Evolutionary conservation across 2,797 vertebrate genomes (phyloP), one percentile per base, ranked within the genome.

Genomic region (Takifugu rubripes): DNA sequence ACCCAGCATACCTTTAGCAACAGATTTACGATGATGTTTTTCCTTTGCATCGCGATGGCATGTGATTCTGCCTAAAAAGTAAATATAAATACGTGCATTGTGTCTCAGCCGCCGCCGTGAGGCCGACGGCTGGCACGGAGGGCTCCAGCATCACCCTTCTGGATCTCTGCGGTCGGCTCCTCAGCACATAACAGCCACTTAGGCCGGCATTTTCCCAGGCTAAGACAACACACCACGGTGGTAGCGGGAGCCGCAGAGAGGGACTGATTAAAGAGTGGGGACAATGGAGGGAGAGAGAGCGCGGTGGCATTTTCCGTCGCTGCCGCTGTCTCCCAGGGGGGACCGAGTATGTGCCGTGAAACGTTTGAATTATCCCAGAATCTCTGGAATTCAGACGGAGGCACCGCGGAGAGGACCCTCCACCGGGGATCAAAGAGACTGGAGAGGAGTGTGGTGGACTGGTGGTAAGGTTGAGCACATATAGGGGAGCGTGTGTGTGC

Each of bases 321-420:
- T 59, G 74, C 82, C 77, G 63, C 82, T 78, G 85, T 88, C 88
- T 88, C 85, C 84, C 82, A 86, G 79, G 82, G 46, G 72, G 78
- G 81, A 85, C 73, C 76, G 84, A 88, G 79, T 88, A 90, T 89
- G 87, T 78, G 77, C 76, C 81, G 77, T 89, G 87, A 90, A 90
- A 89, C 77, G 77, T 91, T 89, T 88, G 88, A 92, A 90, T 90
- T 86, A 89, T 86, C 80, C 84, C 86, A 91, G 90, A 92, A 92
- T 92, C 81, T 84, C 64, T 84, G 89, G 90, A 91, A 92, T 92
- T 86, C 87, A 84, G 86, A 88, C 87, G 71, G 81, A 88, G 89
- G 88, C 87, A 90, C 89, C 84, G 74, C 76, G 74, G 66, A 84
- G 80, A 89, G 83, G 87, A 89, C 87, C 85, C 89, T 89, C 81